Evolutionary conservation across 2,888 invertebrate genomes (phyloP).

Genomic region (Lobophora halterata): DNA sequence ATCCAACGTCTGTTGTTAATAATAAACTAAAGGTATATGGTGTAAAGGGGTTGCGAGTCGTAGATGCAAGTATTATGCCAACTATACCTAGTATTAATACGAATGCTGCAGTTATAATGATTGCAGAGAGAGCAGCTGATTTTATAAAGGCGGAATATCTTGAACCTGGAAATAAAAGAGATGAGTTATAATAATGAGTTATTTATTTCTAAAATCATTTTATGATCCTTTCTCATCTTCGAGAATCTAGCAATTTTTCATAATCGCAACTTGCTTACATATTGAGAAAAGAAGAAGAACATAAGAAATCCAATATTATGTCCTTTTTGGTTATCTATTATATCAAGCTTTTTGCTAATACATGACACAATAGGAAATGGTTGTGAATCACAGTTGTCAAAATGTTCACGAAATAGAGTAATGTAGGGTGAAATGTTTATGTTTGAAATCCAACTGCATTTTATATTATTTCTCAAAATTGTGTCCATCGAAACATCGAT

Average conservation of each 20-base stretch:
- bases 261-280: too few species aligned
- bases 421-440: constrained; percentile 10
- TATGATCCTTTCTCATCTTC: too few species aligned
- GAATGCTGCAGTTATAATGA: constrained; percentile 70
- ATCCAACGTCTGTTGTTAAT: constrained; percentile 57
- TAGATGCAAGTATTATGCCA: constrained; percentile 71
- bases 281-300: too few species aligned
- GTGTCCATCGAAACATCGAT: constrained; percentile 27
- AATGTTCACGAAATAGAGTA: background rate
- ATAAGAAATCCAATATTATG: too few species aligned
- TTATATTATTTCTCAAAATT: constrained; percentile 8
- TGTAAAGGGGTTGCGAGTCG: constrained; percentile 54
- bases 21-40: constrained; percentile 53
- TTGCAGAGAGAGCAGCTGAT: constrained; percentile 68
- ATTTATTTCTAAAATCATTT: too few species aligned
- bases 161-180: constrained; percentile 33
- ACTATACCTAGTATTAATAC: constrained; percentile 68
- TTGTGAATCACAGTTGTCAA: too few species aligned
- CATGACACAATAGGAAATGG: too few species aligned
- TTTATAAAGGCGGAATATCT: constrained; percentile 60
- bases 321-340: too few species aligned
- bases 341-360: too few species aligned
- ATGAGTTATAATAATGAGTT: constrained; percentile 49
- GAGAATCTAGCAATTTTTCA: too few species aligned
- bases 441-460: constrained; percentile 4